A percentile compares a stretch with the other conserved stretches of the same genome.
Conservation (phyloP, 2,888 invertebrate genomes). For the Eupeodes luniger region DNA sequence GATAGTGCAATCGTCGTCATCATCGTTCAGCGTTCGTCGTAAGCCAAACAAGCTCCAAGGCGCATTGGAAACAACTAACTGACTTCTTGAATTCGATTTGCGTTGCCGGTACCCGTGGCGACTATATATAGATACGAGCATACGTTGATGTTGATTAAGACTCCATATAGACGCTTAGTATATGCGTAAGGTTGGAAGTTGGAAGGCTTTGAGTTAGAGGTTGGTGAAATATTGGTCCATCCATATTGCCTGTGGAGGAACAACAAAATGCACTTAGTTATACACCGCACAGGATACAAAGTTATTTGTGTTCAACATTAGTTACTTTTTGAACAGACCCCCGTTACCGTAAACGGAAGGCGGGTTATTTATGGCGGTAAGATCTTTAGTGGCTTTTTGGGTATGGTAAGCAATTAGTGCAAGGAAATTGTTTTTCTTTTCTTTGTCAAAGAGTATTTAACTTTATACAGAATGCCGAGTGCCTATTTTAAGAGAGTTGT, state of each 20-base stretch:
- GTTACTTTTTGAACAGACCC: conserved; percentile 58
- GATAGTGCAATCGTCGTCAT: conserved; percentile 58
- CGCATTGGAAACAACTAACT: background rate
- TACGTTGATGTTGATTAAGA: too few species aligned
- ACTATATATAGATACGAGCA: background rate
- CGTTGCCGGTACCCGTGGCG: background rate
- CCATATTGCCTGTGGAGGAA: conserved; percentile 47
- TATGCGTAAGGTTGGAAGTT: conserved; percentile 55
- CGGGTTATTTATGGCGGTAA: conserved; percentile 72
- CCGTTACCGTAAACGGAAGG: conserved; percentile 76
- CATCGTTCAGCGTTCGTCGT: conserved; percentile 8
- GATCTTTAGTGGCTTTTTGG: conserved; percentile 68
- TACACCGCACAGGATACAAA: conserved; percentile 66
- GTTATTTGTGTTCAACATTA: conserved; percentile 75
- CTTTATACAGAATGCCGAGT: background rate
- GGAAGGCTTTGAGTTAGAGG: conserved; percentile 23
- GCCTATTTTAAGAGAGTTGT: conserved; percentile 51
- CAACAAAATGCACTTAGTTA: conserved; percentile 74
- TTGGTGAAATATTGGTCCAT: conserved; percentile 75
- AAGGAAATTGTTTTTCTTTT: conserved; percentile 42
- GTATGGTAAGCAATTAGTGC: conserved; percentile 70
- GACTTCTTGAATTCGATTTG: conserved; percentile 54
- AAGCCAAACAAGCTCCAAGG: conserved; percentile 20
- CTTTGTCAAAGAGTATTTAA: conserved; percentile 19
- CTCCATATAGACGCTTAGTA: background rate